Evolutionary conservation across 2,797 vertebrate species (phyloP).

Genomic region (Protosalanx chinensis): DNA sequence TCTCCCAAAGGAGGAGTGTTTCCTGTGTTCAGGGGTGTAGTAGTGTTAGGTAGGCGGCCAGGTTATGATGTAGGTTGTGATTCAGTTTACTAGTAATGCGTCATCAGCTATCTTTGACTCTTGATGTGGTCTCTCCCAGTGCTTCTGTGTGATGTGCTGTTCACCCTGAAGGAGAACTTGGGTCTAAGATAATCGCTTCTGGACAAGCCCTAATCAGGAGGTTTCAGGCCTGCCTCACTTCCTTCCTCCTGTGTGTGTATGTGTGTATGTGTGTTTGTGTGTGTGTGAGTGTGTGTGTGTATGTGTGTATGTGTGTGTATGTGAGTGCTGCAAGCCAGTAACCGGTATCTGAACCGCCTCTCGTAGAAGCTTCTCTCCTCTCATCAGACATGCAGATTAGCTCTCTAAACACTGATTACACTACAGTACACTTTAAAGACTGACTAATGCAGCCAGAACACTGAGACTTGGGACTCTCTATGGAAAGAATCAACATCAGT

Average conservation of each 20-base stretch:
- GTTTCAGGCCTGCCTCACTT: slow-evolving; percentile 30
- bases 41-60: too few relatives aligned
- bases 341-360: slow-evolving; percentile 13
- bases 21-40: too few relatives aligned
- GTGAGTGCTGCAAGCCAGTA: neutral
- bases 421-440: too few relatives aligned
- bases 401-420: slow-evolving; percentile 19
- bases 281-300: neutral
- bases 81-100: neutral
- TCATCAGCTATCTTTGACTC: slow-evolving; percentile 1
- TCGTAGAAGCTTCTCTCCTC: slow-evolving; percentile 8
- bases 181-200: slow-evolving; percentile 41
- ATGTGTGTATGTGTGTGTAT: neutral
- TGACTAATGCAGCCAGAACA: too few relatives aligned
- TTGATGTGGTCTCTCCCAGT: slow-evolving; percentile 24
- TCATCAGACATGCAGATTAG: slow-evolving; percentile 28
- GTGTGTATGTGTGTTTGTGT: too few relatives aligned
- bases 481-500: too few relatives aligned
- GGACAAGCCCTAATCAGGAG: slow-evolving; percentile 47
- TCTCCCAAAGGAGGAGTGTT: too few relatives aligned
- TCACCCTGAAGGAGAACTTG: neutral
- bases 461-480: too few relatives aligned
- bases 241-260: neutral
- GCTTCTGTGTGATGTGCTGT: neutral
- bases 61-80: too few relatives aligned